Evolutionary conservation across 2,113 vertebrate species (phyloP), one percentile per base, ranked within the genome.

Genomic region (Motacilla alba): DNA sequence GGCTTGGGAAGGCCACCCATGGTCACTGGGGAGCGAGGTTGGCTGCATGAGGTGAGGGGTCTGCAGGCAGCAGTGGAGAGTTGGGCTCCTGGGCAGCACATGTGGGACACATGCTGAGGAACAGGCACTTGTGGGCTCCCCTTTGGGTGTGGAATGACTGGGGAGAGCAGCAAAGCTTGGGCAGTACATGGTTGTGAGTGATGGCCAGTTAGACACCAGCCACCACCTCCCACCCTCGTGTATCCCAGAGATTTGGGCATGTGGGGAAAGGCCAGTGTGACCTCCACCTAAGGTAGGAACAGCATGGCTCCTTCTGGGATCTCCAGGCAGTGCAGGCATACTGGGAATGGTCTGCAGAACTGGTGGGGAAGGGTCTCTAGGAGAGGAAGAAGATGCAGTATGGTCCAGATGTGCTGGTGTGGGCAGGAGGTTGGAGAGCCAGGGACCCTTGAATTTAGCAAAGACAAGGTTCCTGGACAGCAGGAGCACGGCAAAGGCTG

Each of bases 251-350:
- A 33, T 80, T 43, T 39, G 73, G 35, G 37, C 19, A 11, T 1
- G 0, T 7, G 49, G 44, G 53, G 49, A 59, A 28, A 46, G n/a
- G 31, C 43, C 62, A 70, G 17, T 1, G 1, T 5, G 11, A 44
- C 28, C 39, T 62, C 49, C 37, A 41, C 33, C 44, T 33, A 43
- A 56, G 17, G 14, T 2, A 12, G 74, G 56, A 67, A 44, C 27
- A 66, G 33, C 18, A 8, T 27, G 59, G n/a, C 5, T 82, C 30
- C 1, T 43, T 58, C 28, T 78, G 44, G 47, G 30, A 15, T 46
- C 31, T 78, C 64, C 77, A 81, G n/a, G 39, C n/a, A 72, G 35
- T 15, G 15, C 50, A 70, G 22, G 23, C 33, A 3, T 50, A n/a
- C 31, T 94, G 59, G 68, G 46, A 60, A 44, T 8, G 35, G 11